Conservation (phyloP, 2,797 vertebrate species). For the Brachyrhaphis roseni region DNA sequence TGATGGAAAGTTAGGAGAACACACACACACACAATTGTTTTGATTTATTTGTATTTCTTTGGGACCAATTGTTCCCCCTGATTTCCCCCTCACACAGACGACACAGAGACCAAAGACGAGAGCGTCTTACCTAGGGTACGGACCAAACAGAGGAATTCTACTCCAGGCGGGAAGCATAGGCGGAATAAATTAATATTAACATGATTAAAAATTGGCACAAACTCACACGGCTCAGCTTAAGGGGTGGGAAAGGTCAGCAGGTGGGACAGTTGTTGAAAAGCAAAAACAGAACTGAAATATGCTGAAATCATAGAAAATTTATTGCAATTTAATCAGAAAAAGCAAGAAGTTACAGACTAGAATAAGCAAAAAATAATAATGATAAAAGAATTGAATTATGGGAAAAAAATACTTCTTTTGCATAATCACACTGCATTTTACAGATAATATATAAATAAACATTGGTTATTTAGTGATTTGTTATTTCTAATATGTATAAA, state of each 20-base stretch:
- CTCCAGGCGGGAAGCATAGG: conserved; percentile 98
- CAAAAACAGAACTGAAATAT: conserved; percentile 24
- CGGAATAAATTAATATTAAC: conserved; percentile 95
- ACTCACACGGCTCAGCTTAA: conserved; percentile 70
- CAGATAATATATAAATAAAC: conserved; percentile 1
- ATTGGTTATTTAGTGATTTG: conserved; percentile 6
- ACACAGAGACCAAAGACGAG: conserved; percentile 82
- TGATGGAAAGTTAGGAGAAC: conserved; percentile 11
- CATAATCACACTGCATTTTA: conserved; percentile 12
- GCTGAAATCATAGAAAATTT: conserved; percentile 19
- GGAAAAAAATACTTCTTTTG: neutral
- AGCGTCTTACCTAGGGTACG: conserved; percentile 99
- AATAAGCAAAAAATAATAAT: conserved; percentile 12
- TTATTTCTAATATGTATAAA: conserved; percentile 31
- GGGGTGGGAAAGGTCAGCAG: conserved; percentile 69
- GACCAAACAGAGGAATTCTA: conserved; percentile 99
- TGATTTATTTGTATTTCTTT: neutral
- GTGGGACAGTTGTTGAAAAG: conserved; percentile 35
- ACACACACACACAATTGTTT: conserved; percentile 36
- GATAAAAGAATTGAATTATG: conserved; percentile 4
- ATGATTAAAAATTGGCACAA: conserved; percentile 77
- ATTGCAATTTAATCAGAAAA: neutral
- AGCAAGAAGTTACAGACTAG: conserved; percentile 11
- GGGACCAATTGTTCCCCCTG: conserved; percentile 23
- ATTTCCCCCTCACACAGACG: conserved; percentile 63